Base-by-base conservation (phyloP, 1,140 invertebrate species). In the Brachionus plicatilis region DNA sequence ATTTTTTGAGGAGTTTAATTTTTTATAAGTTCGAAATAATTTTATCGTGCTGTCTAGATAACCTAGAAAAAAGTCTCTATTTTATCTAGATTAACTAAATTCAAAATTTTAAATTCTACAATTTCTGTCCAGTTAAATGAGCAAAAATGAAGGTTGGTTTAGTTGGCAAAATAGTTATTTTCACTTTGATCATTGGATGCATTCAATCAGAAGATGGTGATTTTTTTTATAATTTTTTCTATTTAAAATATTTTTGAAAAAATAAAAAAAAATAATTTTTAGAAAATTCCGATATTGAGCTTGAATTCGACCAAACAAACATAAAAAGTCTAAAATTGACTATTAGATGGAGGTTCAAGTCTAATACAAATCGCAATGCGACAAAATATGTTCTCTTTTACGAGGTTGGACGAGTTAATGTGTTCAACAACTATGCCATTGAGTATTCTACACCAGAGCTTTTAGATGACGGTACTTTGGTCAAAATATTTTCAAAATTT, bases 271-370 rank as follows among this genome's bases (percentile, higher is more conserved):
- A 60, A 20, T 60, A 27, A 24, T 27, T 24, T 20, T 0, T 27
- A 60, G 11, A n/a, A 41, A 43, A 41, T 43, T 76, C 72, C 5
- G 33, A 24, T 12, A 47, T 82, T 14, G 20, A 45, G 2, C 29
- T 82, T 65, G 65, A 82, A 37, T 65, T 82, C 56, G 79, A 82
- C 11, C 50, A 82, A 33, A 82, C 79, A 65, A 45, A 37, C 20
- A 68, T 82, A 9, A 65, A 43, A 12, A 82, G 53, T 65, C n/a
- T 82, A n/a, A 82, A 65, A 24, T 65, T 82, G 9, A 82, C 50
- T n/a, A 27, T 82, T 4, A 82, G 37, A 65, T 82, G 79, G 79
- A 37, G 20, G 3, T 82, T 82, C 24, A 82, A 41, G n/a, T 20
- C 53, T 17, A 65, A 37, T 24, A 14, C 24, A 1, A 76, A 76